Base-by-base conservation (phyloP, 1,140 invertebrate species). In the Hestina assimilis region DNA sequence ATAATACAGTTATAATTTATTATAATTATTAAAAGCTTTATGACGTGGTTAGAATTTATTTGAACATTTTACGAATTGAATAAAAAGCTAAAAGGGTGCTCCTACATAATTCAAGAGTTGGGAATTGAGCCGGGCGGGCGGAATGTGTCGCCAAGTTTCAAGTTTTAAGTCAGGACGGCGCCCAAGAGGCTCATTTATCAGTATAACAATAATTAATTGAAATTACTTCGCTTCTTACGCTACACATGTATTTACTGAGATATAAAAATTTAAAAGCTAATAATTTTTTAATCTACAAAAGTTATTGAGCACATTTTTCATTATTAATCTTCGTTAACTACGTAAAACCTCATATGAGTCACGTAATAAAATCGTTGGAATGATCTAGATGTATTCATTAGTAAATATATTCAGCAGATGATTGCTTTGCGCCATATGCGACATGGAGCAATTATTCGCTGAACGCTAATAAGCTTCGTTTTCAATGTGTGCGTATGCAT, bases 161-260 rank as follows among this genome's bases (percentile, higher is more conserved):
- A 70, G 72, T 80, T 82, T 79, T 76, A 67, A 72, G 68, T 58
- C 50, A 58, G 57, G 66, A 73, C 63, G 65, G 66, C 68, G 59
- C 77, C 67, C 72, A 23, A 21, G 69, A 46, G 75, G 29, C 66
- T 76, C 75, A 75, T 83, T 80, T 75, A 70, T 81, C 75, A 69
- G 68, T 63, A 64, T 69, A 70, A 65, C 66, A 64, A 77, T 83
- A 75, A 80, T 80, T 80, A 80, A 83, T 81, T 75, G 69, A 72
- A 75, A 78, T 76, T 71, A 75, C 59, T 47, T 64, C 67, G 68
- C 69, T 66, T 56, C 42, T 55, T 62, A 53, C 9, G n/a, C 7
- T 41, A 33, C 29, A 14, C 15, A 3, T 14, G 11, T 38, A 47
- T 7, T 1, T 38, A 14, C 17, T 38, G 15, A 38, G 33, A 9